phyloP scores from a whole-genome alignment of 2,113 vertebrate species.

The Gambusia affinis region DNA sequence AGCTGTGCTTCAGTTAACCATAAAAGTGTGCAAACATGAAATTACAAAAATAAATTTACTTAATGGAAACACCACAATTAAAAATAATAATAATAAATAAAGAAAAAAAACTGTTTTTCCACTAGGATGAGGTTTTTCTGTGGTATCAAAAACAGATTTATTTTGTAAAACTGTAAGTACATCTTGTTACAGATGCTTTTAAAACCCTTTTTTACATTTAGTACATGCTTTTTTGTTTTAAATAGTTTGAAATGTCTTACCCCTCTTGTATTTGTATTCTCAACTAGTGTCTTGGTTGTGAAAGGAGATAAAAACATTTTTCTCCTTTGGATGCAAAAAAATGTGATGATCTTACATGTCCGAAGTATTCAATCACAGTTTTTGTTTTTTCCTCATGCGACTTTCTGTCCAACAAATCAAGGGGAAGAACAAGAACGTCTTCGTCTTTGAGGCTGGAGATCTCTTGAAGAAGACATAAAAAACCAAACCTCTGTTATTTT shows the following conservation, averaged over 20 bases:
- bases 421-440: conserved; percentile 89
- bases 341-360: conserved; percentile 78
- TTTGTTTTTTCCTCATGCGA: conserved; percentile 86
- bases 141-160: too few species aligned
- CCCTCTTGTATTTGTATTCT: not conserved
- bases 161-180: not conserved
- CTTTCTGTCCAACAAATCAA: conserved; percentile 86
- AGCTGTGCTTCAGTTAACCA: too few species aligned
- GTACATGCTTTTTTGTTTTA: not conserved
- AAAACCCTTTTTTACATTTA: not conserved
- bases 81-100: too few species aligned
- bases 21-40: too few species aligned
- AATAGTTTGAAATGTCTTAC: not conserved
- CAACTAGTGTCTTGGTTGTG: not conserved
- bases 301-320: not conserved
- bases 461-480: conserved; percentile 73
- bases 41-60: too few species aligned
- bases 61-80: too few species aligned
- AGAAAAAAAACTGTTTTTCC: too few species aligned
- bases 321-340: not conserved
- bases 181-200: not conserved
- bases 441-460: conserved; percentile 81
- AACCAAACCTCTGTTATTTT: conserved; percentile 5
- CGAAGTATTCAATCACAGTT: conserved; percentile 87
- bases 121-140: too few species aligned